These are phyloP conservation scores for Eonycteris spelaea DNA, from an alignment of 2,113 vertebrate species.

Conservation along the genomic window DNA sequence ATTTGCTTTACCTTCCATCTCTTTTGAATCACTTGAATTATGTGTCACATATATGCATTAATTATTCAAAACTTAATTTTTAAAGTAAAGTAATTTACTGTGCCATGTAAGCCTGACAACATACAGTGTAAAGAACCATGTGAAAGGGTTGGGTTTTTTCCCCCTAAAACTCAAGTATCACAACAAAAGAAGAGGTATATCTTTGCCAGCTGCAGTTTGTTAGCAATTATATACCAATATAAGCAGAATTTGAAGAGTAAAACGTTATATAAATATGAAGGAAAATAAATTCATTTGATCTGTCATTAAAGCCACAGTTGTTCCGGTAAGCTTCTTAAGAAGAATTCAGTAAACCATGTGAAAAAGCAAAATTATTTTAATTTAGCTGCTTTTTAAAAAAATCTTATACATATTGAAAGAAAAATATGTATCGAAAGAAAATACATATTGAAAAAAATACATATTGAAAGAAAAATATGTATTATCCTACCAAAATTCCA, in stretches of 20 bases:
- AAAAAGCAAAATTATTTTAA: constrained; percentile 51
- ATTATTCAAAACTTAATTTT: constrained; percentile 1
- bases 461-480: constrained; percentile 37
- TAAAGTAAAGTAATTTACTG: constrained; percentile 62
- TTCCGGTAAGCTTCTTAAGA: constrained; percentile 51
- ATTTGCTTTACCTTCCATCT: not conserved
- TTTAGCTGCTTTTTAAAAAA: constrained; percentile 4
- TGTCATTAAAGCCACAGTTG: constrained; percentile 4
- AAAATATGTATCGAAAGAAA: constrained; percentile 57
- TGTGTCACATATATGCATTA: not conserved
- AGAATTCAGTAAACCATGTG: constrained; percentile 22
- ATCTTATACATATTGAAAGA: constrained; percentile 46
- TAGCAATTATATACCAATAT: not conserved
- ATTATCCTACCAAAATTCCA: constrained; percentile 14
- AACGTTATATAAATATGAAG: not conserved
- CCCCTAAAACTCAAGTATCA: constrained; percentile 62
- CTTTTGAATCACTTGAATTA: not conserved
- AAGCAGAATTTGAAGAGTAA: constrained; percentile 48
- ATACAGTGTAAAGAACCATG: constrained; percentile 60
- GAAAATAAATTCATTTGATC: not conserved
- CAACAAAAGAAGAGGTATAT: constrained; percentile 10
- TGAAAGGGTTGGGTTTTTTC: constrained; percentile 58
- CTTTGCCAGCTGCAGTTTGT: not conserved
- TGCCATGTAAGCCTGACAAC: constrained; percentile 30
- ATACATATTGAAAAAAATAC: constrained; percentile 29